phyloP scores from a whole-genome alignment of 1,140 invertebrate species.

The Drosophila mojavensis region DNA sequence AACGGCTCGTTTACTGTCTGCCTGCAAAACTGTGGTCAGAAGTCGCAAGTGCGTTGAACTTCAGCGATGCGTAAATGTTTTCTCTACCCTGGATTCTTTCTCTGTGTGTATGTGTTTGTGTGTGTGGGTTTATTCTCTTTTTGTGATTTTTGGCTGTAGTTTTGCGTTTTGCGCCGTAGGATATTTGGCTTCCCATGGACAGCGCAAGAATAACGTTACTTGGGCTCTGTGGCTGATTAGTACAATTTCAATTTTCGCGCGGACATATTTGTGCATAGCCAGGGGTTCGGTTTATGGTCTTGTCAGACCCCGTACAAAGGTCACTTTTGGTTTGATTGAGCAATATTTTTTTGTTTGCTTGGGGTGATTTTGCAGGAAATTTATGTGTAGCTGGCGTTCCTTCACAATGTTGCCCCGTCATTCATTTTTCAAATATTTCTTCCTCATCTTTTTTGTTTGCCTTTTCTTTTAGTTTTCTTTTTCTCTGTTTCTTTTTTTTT shows the following conservation, averaged over 20 bases:
- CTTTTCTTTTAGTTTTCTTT: no score
- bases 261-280: slow-evolving; percentile 43
- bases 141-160: slow-evolving; percentile 16
- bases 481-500: background rate
- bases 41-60: slow-evolving; percentile 74
- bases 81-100: slow-evolving; percentile 15
- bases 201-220: slow-evolving; percentile 6
- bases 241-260: slow-evolving; percentile 77
- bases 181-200: slow-evolving; percentile 38
- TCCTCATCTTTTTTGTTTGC: background rate
- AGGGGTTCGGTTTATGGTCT: slow-evolving; percentile 25
- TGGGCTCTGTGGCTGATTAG: slow-evolving; percentile 57
- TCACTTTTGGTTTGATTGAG: slow-evolving; percentile 71
- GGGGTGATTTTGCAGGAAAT: slow-evolving; percentile 71
- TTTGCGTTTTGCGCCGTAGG: slow-evolving; percentile 37
- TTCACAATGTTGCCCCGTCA: slow-evolving; percentile 53
- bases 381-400: slow-evolving; percentile 54
- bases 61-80: slow-evolving; percentile 69
- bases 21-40: slow-evolving; percentile 58
- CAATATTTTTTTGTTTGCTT: slow-evolving; percentile 64
- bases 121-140: slow-evolving; percentile 5
- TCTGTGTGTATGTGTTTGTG: background rate
- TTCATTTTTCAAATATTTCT: slow-evolving; percentile 40
- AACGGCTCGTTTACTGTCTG: slow-evolving; percentile 34
- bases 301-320: slow-evolving; percentile 58